Conservation (phyloP, 2,113 vertebrate genomes). For the Lipotes vexillifer region DNA sequence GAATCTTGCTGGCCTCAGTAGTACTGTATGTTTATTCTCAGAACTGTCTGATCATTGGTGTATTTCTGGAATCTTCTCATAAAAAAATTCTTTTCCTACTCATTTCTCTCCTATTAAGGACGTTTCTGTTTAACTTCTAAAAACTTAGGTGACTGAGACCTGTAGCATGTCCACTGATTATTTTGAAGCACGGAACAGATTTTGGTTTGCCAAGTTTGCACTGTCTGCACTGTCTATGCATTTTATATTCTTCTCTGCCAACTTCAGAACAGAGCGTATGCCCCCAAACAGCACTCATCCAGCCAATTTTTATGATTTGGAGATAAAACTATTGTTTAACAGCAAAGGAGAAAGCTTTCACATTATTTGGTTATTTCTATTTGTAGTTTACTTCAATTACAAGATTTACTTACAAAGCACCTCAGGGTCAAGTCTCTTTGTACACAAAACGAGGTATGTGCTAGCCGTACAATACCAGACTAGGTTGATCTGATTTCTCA, state of each 20-base stretch:
- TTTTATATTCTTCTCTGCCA: conserved; percentile 24
- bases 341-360: conserved; percentile 42
- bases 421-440: not conserved
- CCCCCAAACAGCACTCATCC: conserved; percentile 30
- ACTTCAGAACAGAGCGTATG: not conserved
- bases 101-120: not conserved
- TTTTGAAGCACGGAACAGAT: conserved; percentile 22
- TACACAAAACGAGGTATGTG: not conserved
- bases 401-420: conserved; percentile 38
- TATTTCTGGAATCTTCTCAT: not conserved
- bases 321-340: conserved; percentile 32
- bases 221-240: not conserved
- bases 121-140: not conserved
- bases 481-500: not conserved
- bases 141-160: conserved; percentile 12
- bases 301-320: conserved; percentile 14
- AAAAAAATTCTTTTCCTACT: not conserved
- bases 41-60: not conserved
- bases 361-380: not conserved
- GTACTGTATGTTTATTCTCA: not conserved
- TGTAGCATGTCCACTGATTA: not conserved
- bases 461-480: not conserved
- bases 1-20: not conserved
- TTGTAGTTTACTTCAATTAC: not conserved
- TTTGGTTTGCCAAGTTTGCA: not conserved